These are phyloP conservation scores for Listronotus oregonensis DNA, from an alignment of 1,140 invertebrate genomes.

Conservation along the genomic window DNA sequence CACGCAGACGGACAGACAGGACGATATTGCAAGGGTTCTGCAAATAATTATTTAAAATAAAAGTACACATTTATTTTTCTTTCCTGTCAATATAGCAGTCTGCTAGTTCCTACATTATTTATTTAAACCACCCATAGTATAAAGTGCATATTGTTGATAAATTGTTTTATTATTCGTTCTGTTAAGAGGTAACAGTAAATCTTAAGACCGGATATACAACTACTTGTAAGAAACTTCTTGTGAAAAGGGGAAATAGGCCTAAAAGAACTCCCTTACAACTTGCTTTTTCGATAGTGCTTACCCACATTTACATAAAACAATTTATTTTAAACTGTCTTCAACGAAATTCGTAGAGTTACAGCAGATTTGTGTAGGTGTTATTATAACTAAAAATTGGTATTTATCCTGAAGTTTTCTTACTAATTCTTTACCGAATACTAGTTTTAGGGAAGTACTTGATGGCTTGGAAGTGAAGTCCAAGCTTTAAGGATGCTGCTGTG, in stretches of 20 bases:
- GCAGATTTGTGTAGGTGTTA: too few species aligned
- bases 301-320: constrained; percentile 27
- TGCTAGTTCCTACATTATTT: too few species aligned
- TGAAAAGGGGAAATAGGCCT: constrained; percentile 29
- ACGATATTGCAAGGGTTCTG: too few species aligned
- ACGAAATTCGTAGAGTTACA: constrained; percentile 5
- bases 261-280: constrained; percentile 22
- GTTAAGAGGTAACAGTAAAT: constrained; percentile 20
- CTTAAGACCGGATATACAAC: constrained; percentile 32
- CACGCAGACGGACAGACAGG: too few species aligned
- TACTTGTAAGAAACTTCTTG: constrained; percentile 33
- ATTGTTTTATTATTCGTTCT: constrained; percentile 29
- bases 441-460: too few species aligned
- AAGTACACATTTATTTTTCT: background rate
- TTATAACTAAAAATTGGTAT: too few species aligned
- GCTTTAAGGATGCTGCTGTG: too few species aligned
- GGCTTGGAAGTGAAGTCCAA: too few species aligned
- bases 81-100: background rate
- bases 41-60: too few species aligned
- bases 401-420: too few species aligned
- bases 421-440: too few species aligned
- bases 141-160: constrained; percentile 8
- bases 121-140: too few species aligned
- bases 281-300: constrained; percentile 26
- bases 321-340: constrained; percentile 27